These are phyloP conservation scores for Cetoscarus ocellatus DNA, from an alignment of 2,797 vertebrate genomes.

Conservation along the genomic window DNA sequence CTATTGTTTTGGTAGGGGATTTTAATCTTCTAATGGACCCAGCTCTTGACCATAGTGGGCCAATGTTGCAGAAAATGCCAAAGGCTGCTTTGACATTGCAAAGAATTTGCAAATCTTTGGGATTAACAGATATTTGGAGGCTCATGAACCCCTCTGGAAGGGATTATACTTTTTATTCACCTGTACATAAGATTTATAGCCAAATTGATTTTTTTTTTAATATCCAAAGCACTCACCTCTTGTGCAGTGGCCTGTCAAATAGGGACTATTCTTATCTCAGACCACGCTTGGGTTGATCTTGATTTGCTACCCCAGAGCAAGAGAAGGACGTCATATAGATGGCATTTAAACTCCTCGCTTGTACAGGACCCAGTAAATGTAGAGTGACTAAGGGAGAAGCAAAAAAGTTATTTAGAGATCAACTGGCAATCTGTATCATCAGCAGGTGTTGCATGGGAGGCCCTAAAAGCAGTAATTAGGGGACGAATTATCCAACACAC, in stretches of 20 bases:
- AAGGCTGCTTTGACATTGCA: neutral
- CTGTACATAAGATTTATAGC: too few relatives aligned
- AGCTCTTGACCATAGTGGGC: neutral
- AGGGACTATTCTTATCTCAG: constrained; percentile 1
- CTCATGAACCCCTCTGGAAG: too few relatives aligned
- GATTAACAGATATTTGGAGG: neutral
- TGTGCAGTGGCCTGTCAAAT: neutral
- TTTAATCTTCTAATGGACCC: constrained; percentile 4
- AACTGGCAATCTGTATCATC: neutral
- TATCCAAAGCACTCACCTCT: too few relatives aligned
- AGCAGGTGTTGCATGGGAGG: neutral
- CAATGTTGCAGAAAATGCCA: neutral
- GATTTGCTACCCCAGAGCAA: neutral
- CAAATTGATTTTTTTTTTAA: too few relatives aligned
- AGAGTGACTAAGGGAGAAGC: neutral
- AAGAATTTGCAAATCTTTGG: neutral
- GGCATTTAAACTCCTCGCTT: neutral
- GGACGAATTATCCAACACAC: constrained; percentile 4
- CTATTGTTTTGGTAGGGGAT: neutral
- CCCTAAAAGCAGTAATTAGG: constrained; percentile 12
- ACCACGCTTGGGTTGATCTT: neutral
- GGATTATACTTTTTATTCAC: too few relatives aligned
- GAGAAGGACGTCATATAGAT: neutral
- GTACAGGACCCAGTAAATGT: neutral
- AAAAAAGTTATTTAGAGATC: neutral